Base-by-base conservation (phyloP, 1,140 invertebrate species). In the Diprion similis region DNA sequence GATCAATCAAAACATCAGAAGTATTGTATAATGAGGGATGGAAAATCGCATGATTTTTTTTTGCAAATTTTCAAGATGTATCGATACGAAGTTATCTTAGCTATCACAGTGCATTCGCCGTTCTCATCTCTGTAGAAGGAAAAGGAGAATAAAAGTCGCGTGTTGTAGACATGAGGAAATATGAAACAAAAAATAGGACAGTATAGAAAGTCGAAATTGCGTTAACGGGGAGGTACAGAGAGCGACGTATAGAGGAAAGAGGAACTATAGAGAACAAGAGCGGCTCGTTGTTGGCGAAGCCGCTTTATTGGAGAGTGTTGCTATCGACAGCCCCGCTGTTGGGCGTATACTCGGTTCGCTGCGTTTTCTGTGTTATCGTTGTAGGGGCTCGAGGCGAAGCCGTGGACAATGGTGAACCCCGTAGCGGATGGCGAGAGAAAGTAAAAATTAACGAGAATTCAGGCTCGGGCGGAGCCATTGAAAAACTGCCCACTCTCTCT, bases 391-490 rank as follows among this genome's bases (percentile, higher is more conserved):
- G 76, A 79, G 79, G 80, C 77, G 80, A 83, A 79, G 82, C 80
- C 80, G 76, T 78, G 83, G 82, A 85, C 84, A 85, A 85, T 85
- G 75, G 78, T 75, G 51, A 81, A 79, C 77, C 80, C 83, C 81
- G 78, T 83, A 76, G 84, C 83, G 84, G 84, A 86, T 80, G 79
- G 83, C 77, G 82, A 85, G 84, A 86, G 84, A 86, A 85, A 85
- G 85, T 85, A 85, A 85, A 86, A 86, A 86, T 86, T 86, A 86
- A 86, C 84, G 85, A 86, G 84, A 85, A 86, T 86, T 86, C 85
- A 86, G 85, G 84, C 85, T 85, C 82, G 85, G 82, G 75, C 83
- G 81, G 82, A 83, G 83, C 83, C 82, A 86, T 85, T 86, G 84
- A 86, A 86, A 86, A 86, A 86, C 84, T 86, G 82, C 81, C 79